Conservation (phyloP, 1,140 invertebrate genomes). For the Diorhabda elongata region DNA sequence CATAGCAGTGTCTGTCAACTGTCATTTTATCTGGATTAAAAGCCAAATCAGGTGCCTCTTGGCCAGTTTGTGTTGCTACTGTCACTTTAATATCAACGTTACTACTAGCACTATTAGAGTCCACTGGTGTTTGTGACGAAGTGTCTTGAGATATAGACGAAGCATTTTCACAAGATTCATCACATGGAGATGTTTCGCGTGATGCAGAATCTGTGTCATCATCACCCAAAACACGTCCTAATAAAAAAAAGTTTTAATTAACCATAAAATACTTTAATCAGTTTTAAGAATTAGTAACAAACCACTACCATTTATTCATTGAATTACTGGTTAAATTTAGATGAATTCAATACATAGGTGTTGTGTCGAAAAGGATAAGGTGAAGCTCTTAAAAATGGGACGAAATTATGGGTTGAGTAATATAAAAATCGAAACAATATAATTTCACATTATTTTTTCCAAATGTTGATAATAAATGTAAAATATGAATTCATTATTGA, state of each 20-base stretch:
- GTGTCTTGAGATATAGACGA: slow-evolving; percentile 32
- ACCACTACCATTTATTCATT: neutral
- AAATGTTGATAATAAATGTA: no score
- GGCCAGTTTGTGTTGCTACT: slow-evolving; percentile 77
- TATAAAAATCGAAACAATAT: no score
- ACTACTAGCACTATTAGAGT: slow-evolving; percentile 27
- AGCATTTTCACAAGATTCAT: slow-evolving; percentile 47
- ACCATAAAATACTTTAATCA: neutral
- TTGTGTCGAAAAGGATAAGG: no score
- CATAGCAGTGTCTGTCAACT: slow-evolving; percentile 82
- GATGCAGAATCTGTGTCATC: slow-evolving; percentile 58
- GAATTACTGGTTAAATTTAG: no score
- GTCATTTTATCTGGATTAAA: slow-evolving; percentile 74
- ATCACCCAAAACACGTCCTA: slow-evolving; percentile 46
- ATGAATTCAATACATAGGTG: no score
- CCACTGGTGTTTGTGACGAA: slow-evolving; percentile 32
- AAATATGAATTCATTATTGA: no score
- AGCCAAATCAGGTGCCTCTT: slow-evolving; percentile 62
- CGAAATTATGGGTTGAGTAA: no score
- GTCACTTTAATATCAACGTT: slow-evolving; percentile 52
- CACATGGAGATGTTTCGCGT: slow-evolving; percentile 61
- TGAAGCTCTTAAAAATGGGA: no score
- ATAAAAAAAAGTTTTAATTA: slow-evolving; percentile 15
- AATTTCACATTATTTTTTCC: no score
- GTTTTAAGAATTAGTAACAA: neutral